Conservation (phyloP, 1,140 invertebrate species). For the Drosophila cardini region DNA sequence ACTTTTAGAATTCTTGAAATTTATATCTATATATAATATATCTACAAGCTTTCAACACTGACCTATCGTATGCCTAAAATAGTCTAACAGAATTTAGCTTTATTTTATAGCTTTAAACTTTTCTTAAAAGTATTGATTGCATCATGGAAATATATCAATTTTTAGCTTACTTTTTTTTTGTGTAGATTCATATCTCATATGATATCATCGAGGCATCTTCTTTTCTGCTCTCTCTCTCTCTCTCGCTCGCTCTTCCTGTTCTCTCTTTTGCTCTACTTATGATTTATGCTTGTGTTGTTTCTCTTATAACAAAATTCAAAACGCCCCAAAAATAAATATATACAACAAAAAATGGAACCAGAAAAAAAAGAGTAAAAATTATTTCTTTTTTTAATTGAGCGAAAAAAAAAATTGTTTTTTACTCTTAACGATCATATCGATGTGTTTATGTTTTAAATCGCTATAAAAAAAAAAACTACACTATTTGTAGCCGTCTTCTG, state of each 20-base stretch:
- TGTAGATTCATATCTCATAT: constrained; percentile 6
- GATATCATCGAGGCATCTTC: constrained; percentile 38
- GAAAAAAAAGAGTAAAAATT: constrained; percentile 20
- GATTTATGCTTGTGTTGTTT: constrained; percentile 41
- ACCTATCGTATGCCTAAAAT: no score
- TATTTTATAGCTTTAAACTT: no score
- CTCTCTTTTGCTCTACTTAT: background rate
- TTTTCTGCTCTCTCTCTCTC: background rate
- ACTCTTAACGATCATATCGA: background rate
- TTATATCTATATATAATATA: no score
- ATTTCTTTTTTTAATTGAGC: constrained; percentile 31
- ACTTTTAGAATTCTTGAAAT: background rate
- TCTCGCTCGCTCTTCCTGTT: no score
- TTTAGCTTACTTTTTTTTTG: background rate
- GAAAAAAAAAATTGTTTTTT: background rate
- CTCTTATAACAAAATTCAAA: constrained; percentile 34
- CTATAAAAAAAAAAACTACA: background rate
- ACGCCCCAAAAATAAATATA: constrained; percentile 30
- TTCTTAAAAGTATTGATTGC: no score
- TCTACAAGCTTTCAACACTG: no score
- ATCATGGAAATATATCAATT: no score
- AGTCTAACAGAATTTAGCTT: no score
- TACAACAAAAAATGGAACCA: background rate
- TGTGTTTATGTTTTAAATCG: constrained; percentile 20
- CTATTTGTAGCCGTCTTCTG: constrained; percentile 5